Evolutionary conservation across 1,140 invertebrate genomes (phyloP), one percentile per base, ranked within the genome.

Genomic region (Cryptotermes secundus): DNA sequence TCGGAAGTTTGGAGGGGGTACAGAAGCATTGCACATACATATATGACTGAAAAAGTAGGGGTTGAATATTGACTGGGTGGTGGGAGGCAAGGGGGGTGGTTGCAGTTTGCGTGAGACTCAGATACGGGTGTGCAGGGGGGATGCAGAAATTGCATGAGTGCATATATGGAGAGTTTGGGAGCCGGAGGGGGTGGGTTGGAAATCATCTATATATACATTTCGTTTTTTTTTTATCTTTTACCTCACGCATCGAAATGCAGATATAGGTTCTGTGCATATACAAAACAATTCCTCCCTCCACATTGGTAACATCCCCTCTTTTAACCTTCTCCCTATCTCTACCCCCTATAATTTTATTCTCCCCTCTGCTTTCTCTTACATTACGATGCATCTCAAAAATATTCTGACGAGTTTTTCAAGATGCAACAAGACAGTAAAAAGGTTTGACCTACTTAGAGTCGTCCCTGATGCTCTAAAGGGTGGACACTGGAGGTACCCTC

Each of bases 1-100:
- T 72, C 59, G 59, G 45, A 49, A 49, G 45, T 3, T 9, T n/a
- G 59, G 59, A n/a, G 59, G 59, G 59, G 59, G n/a, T 72, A n/a
- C 26, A 72, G 59, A 72, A 72, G 59, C 59, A 72, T n/a, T 72
- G 59, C 59, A 72, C 59, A 72, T 72, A 72, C 59, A 72, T 72
- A 72, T 72, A 59, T 59, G 14, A 72, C 59, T 31, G 59, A 72
- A 72, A 72, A 72, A 72, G 59, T 72, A 31, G 59, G 59, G 59
- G 59, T 26, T 72, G 7, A 31, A 31, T 72, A 72, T 72, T 72
- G 59, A 72, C n/a, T 26, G 59, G 59, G 59, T 26, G 26, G n/a
- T 10, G 59, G 59, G 59, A 31, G 26, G 59, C 2, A 72, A 26
- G 26, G 53, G 59, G 59, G 26, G 59, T 72, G 7, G 59, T 72